Conservation (phyloP, 1,140 invertebrate species). For the Nebria ingens region DNA sequence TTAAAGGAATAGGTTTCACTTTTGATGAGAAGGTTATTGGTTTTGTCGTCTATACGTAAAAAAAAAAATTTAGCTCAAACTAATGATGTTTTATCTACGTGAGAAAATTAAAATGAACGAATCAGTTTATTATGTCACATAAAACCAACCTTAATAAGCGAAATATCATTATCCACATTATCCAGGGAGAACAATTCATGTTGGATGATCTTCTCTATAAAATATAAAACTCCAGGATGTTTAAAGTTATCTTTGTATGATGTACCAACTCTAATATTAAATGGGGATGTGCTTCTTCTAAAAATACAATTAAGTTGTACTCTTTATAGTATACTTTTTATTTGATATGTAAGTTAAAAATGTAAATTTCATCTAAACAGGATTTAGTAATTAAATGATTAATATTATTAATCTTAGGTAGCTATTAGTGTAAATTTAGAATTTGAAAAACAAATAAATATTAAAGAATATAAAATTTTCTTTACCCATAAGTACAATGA, state of each 20-base stretch:
- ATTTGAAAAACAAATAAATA: too few relatives aligned
- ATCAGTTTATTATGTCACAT: too few relatives aligned
- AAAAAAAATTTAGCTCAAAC: too few relatives aligned
- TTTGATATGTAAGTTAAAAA: too few relatives aligned
- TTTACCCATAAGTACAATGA: slow-evolving; percentile 30
- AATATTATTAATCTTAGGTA: too few relatives aligned
- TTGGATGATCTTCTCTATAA: background rate
- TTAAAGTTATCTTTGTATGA: background rate
- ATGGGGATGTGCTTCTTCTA: background rate
- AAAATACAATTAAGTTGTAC: too few relatives aligned
- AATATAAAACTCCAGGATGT: background rate
- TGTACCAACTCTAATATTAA: background rate
- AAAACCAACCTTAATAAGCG: background rate
- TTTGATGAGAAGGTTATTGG: background rate
- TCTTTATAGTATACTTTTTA: too few relatives aligned
- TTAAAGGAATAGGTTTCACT: background rate
- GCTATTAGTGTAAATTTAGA: too few relatives aligned
- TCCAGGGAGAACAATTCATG: background rate
- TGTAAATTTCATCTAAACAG: too few relatives aligned
- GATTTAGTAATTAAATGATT: too few relatives aligned
- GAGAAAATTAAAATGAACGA: background rate
- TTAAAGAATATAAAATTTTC: too few relatives aligned
- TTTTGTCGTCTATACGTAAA: background rate
- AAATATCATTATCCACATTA: background rate
- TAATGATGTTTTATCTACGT: background rate